These are phyloP conservation scores for Odontophorus gujanensis DNA, from an alignment of 2,113 vertebrate genomes.

Conservation along the genomic window DNA sequence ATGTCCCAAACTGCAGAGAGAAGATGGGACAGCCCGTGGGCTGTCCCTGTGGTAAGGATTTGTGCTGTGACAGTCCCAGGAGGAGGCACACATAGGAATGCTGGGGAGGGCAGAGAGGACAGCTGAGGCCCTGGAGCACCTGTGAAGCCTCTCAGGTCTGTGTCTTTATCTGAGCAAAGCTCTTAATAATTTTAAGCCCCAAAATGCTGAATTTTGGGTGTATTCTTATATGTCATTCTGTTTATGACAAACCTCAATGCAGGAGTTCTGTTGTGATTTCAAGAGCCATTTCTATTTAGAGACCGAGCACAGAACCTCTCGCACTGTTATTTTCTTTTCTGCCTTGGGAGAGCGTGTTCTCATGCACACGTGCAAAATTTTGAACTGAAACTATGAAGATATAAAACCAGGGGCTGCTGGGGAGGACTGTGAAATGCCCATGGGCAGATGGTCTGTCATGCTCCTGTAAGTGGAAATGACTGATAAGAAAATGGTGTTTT, in stretches of 20 bases:
- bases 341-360: not conserved
- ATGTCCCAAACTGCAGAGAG: rapidly evolving
- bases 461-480: not conserved
- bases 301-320: too few species aligned
- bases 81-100: rapidly evolving
- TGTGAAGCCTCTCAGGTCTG: rapidly evolving
- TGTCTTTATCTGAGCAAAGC: not conserved
- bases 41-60: rapidly evolving
- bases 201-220: not conserved
- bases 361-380: not conserved
- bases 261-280: not conserved
- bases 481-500: not conserved
- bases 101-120: not conserved
- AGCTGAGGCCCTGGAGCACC: not conserved
- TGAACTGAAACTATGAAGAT: not conserved
- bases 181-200: not conserved
- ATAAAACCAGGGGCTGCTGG: not conserved
- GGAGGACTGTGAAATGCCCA: not conserved
- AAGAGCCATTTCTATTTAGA: not conserved
- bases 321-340: not conserved
- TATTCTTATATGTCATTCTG: rapidly evolving
- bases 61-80: not conserved
- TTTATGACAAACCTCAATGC: not conserved
- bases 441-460: not conserved
- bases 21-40: not conserved